Conservation (phyloP, 2,113 vertebrate species). For the Austrofundulus limnaeus region DNA sequence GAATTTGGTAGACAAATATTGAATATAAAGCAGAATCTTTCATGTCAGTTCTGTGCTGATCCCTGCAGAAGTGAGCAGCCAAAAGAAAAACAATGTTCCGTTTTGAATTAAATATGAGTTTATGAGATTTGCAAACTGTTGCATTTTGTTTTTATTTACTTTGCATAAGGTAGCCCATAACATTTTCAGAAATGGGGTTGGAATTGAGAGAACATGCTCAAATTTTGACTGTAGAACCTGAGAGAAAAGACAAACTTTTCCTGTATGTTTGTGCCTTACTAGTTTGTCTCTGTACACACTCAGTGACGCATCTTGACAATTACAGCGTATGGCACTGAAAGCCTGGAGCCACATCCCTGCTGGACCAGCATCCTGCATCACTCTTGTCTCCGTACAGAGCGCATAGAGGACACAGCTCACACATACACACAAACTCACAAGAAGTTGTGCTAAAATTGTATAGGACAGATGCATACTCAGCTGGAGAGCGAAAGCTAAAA, state of each 20-base stretch:
- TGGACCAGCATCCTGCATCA: conserved; percentile 62
- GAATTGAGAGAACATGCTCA: too few relatives aligned
- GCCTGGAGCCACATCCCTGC: conserved; percentile 68
- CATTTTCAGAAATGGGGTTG: too few relatives aligned
- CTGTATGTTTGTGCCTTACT: conserved; percentile 27
- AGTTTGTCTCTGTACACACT: conserved; percentile 34
- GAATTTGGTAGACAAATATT: too few relatives aligned
- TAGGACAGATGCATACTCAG: conserved; percentile 68
- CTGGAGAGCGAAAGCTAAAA: conserved; percentile 57
- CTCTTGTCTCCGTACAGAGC: conserved; percentile 45
- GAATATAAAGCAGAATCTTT: too few relatives aligned
- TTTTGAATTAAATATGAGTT: too few relatives aligned
- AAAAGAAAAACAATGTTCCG: too few relatives aligned
- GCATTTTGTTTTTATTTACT: too few relatives aligned
- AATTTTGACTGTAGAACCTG: not conserved
- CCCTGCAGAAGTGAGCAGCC: too few relatives aligned
- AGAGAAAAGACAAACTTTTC: conserved; percentile 15
- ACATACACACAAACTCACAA: conserved; percentile 47
- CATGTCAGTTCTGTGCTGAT: too few relatives aligned
- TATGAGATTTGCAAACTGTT: too few relatives aligned
- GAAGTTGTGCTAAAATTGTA: conserved; percentile 63
- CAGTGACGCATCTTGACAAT: conserved; percentile 63
- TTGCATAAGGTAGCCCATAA: too few relatives aligned
- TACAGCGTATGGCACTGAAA: conserved; percentile 71
- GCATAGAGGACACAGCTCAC: conserved; percentile 50